Conservation (phyloP, 1,140 invertebrate species). For the Drosophila pandora region DNA sequence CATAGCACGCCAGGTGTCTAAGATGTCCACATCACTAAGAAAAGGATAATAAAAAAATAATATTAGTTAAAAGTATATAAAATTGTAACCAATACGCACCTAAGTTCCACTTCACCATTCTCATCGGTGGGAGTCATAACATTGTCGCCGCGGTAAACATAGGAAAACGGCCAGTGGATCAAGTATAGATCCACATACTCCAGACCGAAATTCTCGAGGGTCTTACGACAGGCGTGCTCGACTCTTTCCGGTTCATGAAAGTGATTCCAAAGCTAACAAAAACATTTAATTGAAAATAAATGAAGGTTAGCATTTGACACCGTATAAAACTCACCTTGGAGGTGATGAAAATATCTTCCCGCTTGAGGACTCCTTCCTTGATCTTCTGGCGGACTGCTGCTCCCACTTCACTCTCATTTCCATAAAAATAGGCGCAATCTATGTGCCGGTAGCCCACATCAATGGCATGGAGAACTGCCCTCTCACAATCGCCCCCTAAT, state of each 20-base stretch:
- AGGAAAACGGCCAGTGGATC: constrained; percentile 94
- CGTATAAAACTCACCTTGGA: constrained; percentile 86
- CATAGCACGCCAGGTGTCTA: constrained; percentile 93
- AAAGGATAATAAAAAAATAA: constrained; percentile 35
- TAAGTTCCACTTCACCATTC: constrained; percentile 85
- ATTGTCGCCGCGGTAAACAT: constrained; percentile 83
- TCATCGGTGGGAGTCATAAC: constrained; percentile 84
- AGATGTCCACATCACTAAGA: constrained; percentile 87
- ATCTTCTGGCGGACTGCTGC: constrained; percentile 90
- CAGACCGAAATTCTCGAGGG: constrained; percentile 87
- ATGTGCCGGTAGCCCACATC: constrained; percentile 94
- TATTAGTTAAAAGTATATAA: not conserved
- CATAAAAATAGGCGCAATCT: constrained; percentile 94
- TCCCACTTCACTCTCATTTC: constrained; percentile 94
- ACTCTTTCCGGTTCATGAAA: constrained; percentile 87
- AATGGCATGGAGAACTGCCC: constrained; percentile 91
- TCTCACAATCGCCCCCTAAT: constrained; percentile 84
- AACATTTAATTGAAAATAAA: not conserved
- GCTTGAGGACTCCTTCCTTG: constrained; percentile 88
- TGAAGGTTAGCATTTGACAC: not conserved
- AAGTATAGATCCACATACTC: constrained; percentile 94
- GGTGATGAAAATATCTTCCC: constrained; percentile 94
- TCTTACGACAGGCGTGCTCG: constrained; percentile 86
- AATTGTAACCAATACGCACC: constrained; percentile 22
- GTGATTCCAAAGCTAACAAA: constrained; percentile 88